Evolutionary conservation across 1,140 invertebrate genomes (phyloP).

Genomic region (Phymorhynchus buccinoides): DNA sequence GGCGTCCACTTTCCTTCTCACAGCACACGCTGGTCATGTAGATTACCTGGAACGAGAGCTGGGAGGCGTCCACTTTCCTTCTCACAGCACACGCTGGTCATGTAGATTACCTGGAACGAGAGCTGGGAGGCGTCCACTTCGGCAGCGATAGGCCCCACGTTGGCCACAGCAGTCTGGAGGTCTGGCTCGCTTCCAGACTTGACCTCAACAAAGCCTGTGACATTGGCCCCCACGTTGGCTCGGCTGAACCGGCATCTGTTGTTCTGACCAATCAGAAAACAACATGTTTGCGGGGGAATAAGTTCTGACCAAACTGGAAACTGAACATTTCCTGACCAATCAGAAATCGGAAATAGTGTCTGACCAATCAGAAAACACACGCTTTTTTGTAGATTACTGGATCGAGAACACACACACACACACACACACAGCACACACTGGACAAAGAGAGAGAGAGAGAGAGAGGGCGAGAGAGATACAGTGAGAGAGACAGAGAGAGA

Average conservation of each 20-base stretch:
- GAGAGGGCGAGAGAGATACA: background rate
- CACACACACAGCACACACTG: background rate
- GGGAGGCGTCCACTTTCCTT: no score
- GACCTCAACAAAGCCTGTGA: constrained; percentile 85
- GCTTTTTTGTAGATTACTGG: no score
- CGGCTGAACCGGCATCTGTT: constrained; percentile 74
- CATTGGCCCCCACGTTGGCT: constrained; percentile 54
- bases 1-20: constrained; percentile 77
- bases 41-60: no score
- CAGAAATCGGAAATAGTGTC: no score
- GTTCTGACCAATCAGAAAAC: constrained; percentile 38
- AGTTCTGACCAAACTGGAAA: no score
- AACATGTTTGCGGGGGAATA: no score
- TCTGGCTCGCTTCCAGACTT: constrained; percentile 77
- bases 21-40: background rate
- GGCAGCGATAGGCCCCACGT: constrained; percentile 83
- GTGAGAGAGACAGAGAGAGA: background rate
- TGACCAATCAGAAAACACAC: background rate
- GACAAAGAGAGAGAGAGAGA: constrained; percentile 24
- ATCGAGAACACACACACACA: no score
- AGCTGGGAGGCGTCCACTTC: constrained; percentile 85
- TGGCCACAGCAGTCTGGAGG: constrained; percentile 84
- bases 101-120: constrained; percentile 51
- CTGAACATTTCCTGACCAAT: no score
- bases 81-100: background rate